A percentile compares a stretch with the other conserved stretches of the same genome.
phyloP scores from a whole-genome alignment of 2,888 invertebrate species.

The Hirudinaria manillensis region DNA sequence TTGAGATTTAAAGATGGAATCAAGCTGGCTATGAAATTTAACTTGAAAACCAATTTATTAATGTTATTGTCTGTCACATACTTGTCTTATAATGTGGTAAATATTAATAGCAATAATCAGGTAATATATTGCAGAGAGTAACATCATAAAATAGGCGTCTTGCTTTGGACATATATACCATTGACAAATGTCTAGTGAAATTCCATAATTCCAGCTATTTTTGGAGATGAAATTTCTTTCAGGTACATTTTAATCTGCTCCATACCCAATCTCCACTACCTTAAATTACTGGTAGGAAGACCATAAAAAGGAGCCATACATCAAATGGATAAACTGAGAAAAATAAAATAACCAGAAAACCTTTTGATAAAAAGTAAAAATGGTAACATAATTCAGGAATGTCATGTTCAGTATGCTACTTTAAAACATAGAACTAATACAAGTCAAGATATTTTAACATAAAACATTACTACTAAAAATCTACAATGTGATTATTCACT shows the following conservation, averaged over 20 bases:
- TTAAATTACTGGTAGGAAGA: conserved; percentile 1
- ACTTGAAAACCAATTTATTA: too few relatives aligned
- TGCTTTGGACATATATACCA: not conserved
- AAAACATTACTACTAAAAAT: not conserved
- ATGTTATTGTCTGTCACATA: too few relatives aligned
- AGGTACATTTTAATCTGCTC: conserved; percentile 22
- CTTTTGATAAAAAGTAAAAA: not conserved
- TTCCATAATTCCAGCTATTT: not conserved
- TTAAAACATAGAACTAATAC: too few relatives aligned
- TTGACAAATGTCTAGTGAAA: not conserved
- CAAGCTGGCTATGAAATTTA: not conserved
- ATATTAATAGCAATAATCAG: too few relatives aligned
- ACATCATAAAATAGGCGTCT: too few relatives aligned
- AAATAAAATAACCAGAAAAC: too few relatives aligned
- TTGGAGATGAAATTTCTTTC: too few relatives aligned
- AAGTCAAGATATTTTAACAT: too few relatives aligned
- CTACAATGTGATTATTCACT: conserved; percentile 40
- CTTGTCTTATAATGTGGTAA: too few relatives aligned
- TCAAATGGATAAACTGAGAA: not conserved
- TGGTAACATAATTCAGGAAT: not conserved
- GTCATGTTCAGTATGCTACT: too few relatives aligned
- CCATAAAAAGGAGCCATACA: not conserved
- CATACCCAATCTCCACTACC: conserved; percentile 30
- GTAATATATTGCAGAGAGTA: too few relatives aligned
- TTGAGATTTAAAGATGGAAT: not conserved